These are phyloP conservation scores for Acrocyrtus sp. DNA, from an alignment of 2,888 invertebrate genomes.

Conservation along the genomic window DNA sequence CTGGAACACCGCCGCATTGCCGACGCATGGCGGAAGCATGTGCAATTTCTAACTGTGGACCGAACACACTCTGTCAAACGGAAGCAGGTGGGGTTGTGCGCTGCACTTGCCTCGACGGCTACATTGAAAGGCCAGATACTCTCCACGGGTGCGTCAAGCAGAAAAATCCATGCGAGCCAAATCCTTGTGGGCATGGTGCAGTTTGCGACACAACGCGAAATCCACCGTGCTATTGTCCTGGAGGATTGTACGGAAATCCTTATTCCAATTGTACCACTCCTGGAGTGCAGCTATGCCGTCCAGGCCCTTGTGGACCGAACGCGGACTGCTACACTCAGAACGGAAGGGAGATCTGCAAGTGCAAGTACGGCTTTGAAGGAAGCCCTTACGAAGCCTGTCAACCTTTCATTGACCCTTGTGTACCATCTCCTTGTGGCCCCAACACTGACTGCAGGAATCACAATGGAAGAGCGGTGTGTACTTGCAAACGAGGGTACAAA, in stretches of 20 bases:
- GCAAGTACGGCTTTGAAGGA: slow-evolving; percentile 78
- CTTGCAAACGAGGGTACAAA: slow-evolving; percentile 78
- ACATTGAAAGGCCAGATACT: slow-evolving; percentile 87
- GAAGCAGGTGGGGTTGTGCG: slow-evolving; percentile 82
- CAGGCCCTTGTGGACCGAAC: slow-evolving; percentile 84
- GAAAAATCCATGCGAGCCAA: slow-evolving; percentile 83
- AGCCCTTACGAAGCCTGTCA: slow-evolving; percentile 84
- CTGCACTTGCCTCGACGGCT: slow-evolving; percentile 86
- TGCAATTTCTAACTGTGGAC: slow-evolving; percentile 86
- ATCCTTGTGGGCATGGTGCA: slow-evolving; percentile 82
- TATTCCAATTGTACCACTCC: slow-evolving; percentile 75
- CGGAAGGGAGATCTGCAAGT: slow-evolving; percentile 86
- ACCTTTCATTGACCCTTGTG: slow-evolving; percentile 77
- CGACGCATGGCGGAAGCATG: slow-evolving; percentile 81
- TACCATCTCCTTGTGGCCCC: slow-evolving; percentile 84
- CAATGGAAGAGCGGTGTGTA: slow-evolving; percentile 64
- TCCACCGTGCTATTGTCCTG: slow-evolving; percentile 89
- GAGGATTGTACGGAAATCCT: slow-evolving; percentile 81
- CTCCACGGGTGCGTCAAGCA: slow-evolving; percentile 85
- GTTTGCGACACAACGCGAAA: slow-evolving; percentile 81
- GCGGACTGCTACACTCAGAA: slow-evolving; percentile 82
- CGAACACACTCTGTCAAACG: slow-evolving; percentile 85
- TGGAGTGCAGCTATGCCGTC: slow-evolving; percentile 73
- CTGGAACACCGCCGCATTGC: slow-evolving; percentile 85
- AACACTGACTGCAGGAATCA: slow-evolving; percentile 40